These are phyloP conservation scores for Paradisaea rubra DNA, from an alignment of 2,113 vertebrate species.

Conservation along the genomic window DNA sequence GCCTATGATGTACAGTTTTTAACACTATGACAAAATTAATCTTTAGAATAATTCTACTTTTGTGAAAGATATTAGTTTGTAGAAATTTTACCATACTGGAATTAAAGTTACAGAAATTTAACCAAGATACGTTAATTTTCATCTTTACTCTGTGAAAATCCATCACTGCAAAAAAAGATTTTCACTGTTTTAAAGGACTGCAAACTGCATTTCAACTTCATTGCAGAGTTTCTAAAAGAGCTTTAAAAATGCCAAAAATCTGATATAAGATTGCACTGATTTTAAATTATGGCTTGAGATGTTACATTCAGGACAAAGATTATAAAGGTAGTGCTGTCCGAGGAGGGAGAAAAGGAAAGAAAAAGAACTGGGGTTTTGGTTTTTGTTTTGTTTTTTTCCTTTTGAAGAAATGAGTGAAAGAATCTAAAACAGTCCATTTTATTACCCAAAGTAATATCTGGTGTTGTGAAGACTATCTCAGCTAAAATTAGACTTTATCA, in stretches of 20 bases:
- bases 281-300: slow-evolving; percentile 44
- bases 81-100: neutral
- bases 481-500: slow-evolving; percentile 27
- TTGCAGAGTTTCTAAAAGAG: slow-evolving; percentile 30
- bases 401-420: neutral
- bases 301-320: neutral
- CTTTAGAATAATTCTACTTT: slow-evolving; percentile 7
- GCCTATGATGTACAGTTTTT: slow-evolving; percentile 41
- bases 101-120: slow-evolving; percentile 39
- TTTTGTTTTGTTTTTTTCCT: neutral
- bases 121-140: neutral
- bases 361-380: neutral
- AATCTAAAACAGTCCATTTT: neutral
- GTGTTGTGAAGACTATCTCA: neutral
- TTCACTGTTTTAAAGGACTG: slow-evolving; percentile 12
- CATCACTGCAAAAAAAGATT: slow-evolving; percentile 5
- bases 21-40: slow-evolving; percentile 19
- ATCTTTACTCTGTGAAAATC: slow-evolving; percentile 13
- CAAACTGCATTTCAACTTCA: slow-evolving; percentile 42
- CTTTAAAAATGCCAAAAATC: neutral
- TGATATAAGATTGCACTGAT: slow-evolving; percentile 27
- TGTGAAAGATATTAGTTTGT: neutral
- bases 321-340: neutral
- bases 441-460: neutral
- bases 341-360: neutral